A percentile compares a stretch with the other conserved stretches of the same genome.
These are phyloP conservation scores for Microctenopoma lineatum DNA, from an alignment of 2,797 vertebrate genomes.

Conservation along the genomic window DNA sequence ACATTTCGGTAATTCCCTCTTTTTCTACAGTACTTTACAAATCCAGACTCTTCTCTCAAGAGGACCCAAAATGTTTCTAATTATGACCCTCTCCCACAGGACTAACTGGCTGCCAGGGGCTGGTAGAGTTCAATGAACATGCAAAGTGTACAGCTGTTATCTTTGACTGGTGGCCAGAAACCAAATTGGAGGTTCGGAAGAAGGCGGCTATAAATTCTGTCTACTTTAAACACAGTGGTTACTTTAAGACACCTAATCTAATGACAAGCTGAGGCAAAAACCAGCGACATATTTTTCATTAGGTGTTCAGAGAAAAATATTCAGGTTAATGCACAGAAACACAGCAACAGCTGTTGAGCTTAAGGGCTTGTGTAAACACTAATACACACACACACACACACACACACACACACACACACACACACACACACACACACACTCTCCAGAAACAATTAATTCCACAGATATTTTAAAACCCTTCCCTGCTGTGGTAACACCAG, in stretches of 20 bases:
- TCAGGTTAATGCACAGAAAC: conserved; percentile 24
- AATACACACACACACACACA: background rate
- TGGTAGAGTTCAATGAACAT: conserved; percentile 92
- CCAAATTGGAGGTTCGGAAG: conserved; percentile 86
- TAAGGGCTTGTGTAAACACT: background rate
- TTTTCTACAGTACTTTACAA: conserved; percentile 12
- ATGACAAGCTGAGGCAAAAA: conserved; percentile 24
- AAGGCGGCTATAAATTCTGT: conserved; percentile 83
- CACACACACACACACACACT: background rate
- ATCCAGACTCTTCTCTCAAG: conserved; percentile 77
- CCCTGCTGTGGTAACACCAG: background rate
- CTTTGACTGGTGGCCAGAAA: conserved; percentile 94
- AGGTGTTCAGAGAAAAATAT: background rate
- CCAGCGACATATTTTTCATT: conserved; percentile 5
- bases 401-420: background rate
- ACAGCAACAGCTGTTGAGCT: conserved; percentile 12
- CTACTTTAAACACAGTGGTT: conserved; percentile 74
- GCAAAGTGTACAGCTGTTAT: conserved; percentile 93
- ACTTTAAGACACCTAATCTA: conserved; percentile 17
- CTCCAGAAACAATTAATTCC: conserved; percentile 9
- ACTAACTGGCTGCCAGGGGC: conserved; percentile 85
- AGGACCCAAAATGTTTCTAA: conserved; percentile 93
- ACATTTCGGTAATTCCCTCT: background rate
- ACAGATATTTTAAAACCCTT: conserved; percentile 2
- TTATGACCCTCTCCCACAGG: conserved; percentile 91